Evolutionary conservation across 30 jellyfish, hydroid and myxozoan genomes (phyloP).

Genomic region (Aurelia coerulea): DNA sequence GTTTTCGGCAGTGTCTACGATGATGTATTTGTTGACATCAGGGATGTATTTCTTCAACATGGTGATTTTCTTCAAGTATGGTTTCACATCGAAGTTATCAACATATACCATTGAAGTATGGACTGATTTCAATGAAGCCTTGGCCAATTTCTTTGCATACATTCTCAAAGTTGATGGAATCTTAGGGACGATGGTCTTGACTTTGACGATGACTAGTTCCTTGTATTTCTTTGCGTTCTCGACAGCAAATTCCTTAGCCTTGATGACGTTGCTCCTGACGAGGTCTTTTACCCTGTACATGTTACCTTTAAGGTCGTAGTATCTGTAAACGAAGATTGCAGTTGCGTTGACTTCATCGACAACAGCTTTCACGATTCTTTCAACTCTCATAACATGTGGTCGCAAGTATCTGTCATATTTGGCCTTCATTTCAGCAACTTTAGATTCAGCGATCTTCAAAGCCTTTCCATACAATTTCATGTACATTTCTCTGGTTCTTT

Average conservation of each 20-base stretch:
- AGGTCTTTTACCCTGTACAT: conserved; percentile 36
- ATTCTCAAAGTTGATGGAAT: conserved; percentile 44
- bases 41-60: conserved; percentile 67
- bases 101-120: conserved; percentile 70
- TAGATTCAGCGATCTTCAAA: conserved; percentile 2
- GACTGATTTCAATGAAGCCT: conserved; percentile 63
- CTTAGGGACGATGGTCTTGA: conserved; percentile 51
- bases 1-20: conserved; percentile 74
- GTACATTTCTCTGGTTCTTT: conserved; percentile 41
- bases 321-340: conserved; percentile 64
- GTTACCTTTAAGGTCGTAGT: conserved; percentile 72
- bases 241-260: conserved; percentile 21
- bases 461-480: conserved; percentile 40
- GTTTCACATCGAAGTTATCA: conserved; percentile 74
- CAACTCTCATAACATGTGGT: conserved; percentile 49
- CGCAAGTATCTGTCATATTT: conserved; percentile 28
- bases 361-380: conserved; percentile 38
- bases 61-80: conserved; percentile 40
- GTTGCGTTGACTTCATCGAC: conserved; percentile 77
- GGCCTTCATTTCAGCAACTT: conserved; percentile 31
- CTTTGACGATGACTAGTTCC: conserved; percentile 20
- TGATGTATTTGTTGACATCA: conserved; percentile 71
- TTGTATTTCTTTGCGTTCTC: conserved; percentile 45
- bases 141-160: conserved; percentile 62
- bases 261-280: conserved; percentile 7